Base-by-base conservation (phyloP, 1,140 invertebrate genomes). In the Micrasema longulum region DNA sequence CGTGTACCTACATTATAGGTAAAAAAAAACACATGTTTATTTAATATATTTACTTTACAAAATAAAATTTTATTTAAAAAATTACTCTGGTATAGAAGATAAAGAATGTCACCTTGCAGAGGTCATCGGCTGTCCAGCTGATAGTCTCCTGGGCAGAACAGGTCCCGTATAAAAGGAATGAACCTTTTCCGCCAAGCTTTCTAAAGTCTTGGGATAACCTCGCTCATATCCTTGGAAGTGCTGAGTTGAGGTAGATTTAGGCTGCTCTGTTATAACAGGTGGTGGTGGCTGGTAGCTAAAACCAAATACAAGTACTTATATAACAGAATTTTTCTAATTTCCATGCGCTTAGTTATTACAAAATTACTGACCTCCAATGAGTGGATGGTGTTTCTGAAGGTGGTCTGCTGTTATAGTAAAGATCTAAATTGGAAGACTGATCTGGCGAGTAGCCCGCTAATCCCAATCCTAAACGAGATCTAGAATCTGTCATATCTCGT, bases 241-340 rank as follows among this genome's bases (percentile, higher is more conserved):
- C 45, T 93, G 91, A 48, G 92, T 89, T n/a, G 60, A 64, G 22
- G 86, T 82, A 1, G 91, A 89, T 79, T 95, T 95, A 0, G 95
- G 93, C 78, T 96, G 94, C 79, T 96, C 93, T 1, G 94, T 96
- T 65, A 96, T 95, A 3, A 96, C 93, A 0, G 93, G 93, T 10
- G 92, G 92, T 66, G 91, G 90, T 11, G 87, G 87, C 72, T 87
- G 85, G 73, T 89, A 89, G 50, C 85, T 90, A 76, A 55, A 43
- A 55, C 1, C 12, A 60, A 74, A 65, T 69, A 9, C 43, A 63
- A 14, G 62, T 50, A 43, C 31, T 1, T 53, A 31, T 20, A 67
- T 4, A 52, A 52, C 12, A 48, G 47, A 22, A n/a, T 41, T 1
- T 18, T 64, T 1, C 6, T 22, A 22, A 23, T 16, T n/a, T 4